Evolutionary conservation across 2,888 invertebrate genomes (phyloP), one percentile per base, ranked within the genome.

Genomic region (Dolichopus griseipennis): DNA sequence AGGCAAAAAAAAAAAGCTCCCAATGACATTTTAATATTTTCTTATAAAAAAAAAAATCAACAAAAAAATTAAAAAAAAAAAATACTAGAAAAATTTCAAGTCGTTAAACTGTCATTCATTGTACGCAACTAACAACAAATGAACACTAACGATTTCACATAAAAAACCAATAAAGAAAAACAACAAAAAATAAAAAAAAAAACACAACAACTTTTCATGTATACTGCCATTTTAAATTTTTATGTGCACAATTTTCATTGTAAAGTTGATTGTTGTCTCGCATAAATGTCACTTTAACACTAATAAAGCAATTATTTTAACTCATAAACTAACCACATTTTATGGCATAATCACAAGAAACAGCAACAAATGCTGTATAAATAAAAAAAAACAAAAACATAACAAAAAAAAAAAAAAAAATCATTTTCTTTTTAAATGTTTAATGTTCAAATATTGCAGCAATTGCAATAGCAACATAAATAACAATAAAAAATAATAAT

Each of bases 301-400:
- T 52, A 52, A 52, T 52, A 52, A 52, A 52, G 52, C 52, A 52
- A 52, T 52, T 52, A 52, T 52, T 52, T 52, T 52, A 52, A 52
- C 52, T 52, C 52, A 52, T 52, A 52, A 52, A 52, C 52, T 52
- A 52, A 52, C 52, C 52, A n/a, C 18, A 52, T 52, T 52, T 52
- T 52, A 52, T 52, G 18, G 52, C 52, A 52, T 52, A 52, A 52
- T 18, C 15, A 18, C 18, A 52, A 52, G 15, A 7, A 9, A 41
- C 41, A 41, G 15, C 41, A 41, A 12, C 9, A 41, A 41, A 52
- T 52, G 4, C 12, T 10, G 12, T 18, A 52, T 12, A 52, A 52
- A 52, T 18, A 18, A 18, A 52, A 52, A 52, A 52, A 18, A 52
- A 52, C 18, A 52, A 37, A 27, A 37, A 52, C 18, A 6, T 18